Conservation (phyloP, 37 sponge, comb jelly and placozoan genomes). For the Spongia lamella region DNA sequence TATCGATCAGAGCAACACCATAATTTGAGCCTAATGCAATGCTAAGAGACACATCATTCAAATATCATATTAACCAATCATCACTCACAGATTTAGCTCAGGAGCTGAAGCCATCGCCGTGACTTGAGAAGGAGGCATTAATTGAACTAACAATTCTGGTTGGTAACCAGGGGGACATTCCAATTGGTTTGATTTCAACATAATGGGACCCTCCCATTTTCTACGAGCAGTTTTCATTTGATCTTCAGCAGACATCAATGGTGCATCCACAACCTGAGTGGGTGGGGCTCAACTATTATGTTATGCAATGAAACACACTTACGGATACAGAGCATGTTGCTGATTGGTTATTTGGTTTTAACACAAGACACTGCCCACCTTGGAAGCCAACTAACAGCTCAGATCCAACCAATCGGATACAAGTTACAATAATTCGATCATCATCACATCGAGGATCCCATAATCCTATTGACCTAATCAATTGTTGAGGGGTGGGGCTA, state of each 20-base stretch:
- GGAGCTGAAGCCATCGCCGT: conserved; percentile 65
- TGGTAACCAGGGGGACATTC: conserved; percentile 82
- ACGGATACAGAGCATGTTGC: conserved; percentile 47
- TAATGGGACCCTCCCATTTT: conserved; percentile 68
- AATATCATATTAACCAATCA: background rate
- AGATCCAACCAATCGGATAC: conserved; percentile 53
- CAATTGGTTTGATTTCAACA: conserved; percentile 33
- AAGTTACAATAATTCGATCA: conserved; percentile 67
- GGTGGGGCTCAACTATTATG: background rate
- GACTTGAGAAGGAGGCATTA: conserved; percentile 68
- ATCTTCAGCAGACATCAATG: background rate
- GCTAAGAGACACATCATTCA: no score
- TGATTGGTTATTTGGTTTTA: conserved; percentile 58
- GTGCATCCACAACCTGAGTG: background rate
- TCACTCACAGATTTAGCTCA: conserved; percentile 65
- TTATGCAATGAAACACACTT: background rate
- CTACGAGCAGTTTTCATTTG: conserved; percentile 13
- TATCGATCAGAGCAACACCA: conserved; percentile 81
- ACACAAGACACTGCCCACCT: conserved; percentile 58
- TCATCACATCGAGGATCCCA: conserved; percentile 87
- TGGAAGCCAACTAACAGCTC: conserved; percentile 64
- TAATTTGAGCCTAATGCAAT: conserved; percentile 73
- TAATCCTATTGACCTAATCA: conserved; percentile 48
- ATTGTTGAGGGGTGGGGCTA: no score
- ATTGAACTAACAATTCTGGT: conserved; percentile 53